Percentiles rank a stretch among this genome's conserved stretches.
Conservation (phyloP, 2,113 vertebrate species). For the Gasterosteus nipponicus region DNA sequence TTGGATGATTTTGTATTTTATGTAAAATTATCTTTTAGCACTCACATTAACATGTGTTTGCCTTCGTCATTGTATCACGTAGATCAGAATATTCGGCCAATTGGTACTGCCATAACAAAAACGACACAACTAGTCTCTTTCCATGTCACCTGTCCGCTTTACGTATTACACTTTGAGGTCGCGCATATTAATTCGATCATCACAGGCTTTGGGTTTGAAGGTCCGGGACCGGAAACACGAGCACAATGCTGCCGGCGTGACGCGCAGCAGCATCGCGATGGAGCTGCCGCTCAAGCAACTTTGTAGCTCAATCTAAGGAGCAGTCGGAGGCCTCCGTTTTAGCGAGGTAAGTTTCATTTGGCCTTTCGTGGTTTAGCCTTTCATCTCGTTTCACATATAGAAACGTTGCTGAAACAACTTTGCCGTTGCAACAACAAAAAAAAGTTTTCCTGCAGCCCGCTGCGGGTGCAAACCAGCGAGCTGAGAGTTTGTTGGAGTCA, state of each 20-base stretch:
- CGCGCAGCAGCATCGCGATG: neutral
- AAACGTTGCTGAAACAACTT: fast-evolving
- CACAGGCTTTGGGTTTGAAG: conserved; percentile 45
- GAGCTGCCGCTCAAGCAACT: conserved; percentile 18
- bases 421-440: neutral
- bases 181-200: no score
- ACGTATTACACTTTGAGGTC: neutral
- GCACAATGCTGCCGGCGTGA: fast-evolving
- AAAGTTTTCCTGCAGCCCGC: conserved; percentile 25
- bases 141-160: neutral
- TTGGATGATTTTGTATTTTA: neutral
- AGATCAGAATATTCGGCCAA: no score
- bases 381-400: neutral
- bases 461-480: neutral
- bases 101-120: neutral
- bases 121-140: neutral
- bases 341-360: conserved; percentile 52
- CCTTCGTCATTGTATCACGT: no score
- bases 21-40: neutral
- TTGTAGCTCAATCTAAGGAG: conserved; percentile 15
- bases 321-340: conserved; percentile 19
- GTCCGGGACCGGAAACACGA: neutral
- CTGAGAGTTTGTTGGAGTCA: neutral
- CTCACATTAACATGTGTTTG: neutral
- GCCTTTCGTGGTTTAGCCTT: neutral